Conservation (phyloP, 2,888 invertebrate genomes). For the Shargacucullia verbasci region DNA sequence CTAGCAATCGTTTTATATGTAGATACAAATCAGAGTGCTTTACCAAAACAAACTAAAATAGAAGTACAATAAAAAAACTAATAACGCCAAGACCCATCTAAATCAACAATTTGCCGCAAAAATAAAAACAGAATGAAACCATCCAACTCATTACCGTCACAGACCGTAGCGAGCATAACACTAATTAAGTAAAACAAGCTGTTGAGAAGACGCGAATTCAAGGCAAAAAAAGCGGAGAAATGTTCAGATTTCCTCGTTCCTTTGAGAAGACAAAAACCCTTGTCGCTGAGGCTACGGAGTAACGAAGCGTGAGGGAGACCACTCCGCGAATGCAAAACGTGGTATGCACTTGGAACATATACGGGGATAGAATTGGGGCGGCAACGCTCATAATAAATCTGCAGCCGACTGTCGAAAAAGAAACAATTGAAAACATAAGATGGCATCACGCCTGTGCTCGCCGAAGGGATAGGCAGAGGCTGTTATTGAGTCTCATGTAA, state of each 20-base stretch:
- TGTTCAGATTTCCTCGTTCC: conserved; percentile 77
- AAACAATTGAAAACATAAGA: too few species aligned
- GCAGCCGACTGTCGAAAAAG: too few species aligned
- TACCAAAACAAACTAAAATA: too few species aligned
- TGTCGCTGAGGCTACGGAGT: conserved; percentile 67
- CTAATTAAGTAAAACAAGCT: conserved; percentile 66
- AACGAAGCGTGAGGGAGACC: conserved; percentile 80
- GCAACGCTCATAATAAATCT: too few species aligned
- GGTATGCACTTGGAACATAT: conserved; percentile 52
- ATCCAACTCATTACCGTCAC: conserved; percentile 35
- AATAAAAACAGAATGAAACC: conserved; percentile 22
- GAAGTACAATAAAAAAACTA: conserved; percentile 1
- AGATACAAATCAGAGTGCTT: too few species aligned
- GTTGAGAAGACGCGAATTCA: conserved; percentile 60
- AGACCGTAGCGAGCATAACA: conserved; percentile 43
- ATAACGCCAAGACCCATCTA: neutral
- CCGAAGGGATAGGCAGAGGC: too few species aligned
- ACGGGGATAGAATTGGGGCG: conserved; percentile 25
- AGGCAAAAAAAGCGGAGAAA: conserved; percentile 67
- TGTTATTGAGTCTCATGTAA: too few species aligned
- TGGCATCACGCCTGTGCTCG: too few species aligned
- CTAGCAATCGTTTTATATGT: too few species aligned
- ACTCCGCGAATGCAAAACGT: conserved; percentile 74
- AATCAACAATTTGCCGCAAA: conserved; percentile 23
- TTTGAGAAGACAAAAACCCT: conserved; percentile 79